Percentiles rank a stretch among this genome's conserved stretches.
Conservation (phyloP, 2,888 invertebrate genomes). For the Steinernema carpocapsae region DNA sequence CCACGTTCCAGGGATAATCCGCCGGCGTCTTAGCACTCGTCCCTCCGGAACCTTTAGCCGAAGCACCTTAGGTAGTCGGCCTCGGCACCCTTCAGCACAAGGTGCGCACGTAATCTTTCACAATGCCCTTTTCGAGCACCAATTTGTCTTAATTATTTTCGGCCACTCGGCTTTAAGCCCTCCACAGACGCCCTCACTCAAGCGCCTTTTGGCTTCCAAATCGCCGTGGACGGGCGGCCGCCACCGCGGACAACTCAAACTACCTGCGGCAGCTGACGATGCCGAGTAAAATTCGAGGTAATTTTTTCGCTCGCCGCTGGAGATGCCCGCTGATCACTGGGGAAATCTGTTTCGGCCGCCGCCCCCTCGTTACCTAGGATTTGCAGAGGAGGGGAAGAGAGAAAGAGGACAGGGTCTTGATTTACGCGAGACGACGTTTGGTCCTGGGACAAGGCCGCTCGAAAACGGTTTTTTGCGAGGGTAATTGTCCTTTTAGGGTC, state of each 20-base stretch:
- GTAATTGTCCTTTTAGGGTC: too few relatives aligned
- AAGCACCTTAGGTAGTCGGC: not conserved
- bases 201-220: slow-evolving; percentile 5
- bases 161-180: slow-evolving; percentile 30
- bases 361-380: slow-evolving; percentile 17
- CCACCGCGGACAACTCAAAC: slow-evolving; percentile 19
- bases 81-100: not conserved
- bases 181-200: slow-evolving; percentile 12
- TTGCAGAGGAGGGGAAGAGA: slow-evolving; percentile 17
- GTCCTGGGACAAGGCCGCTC: too few relatives aligned
- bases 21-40: not conserved
- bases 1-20: slow-evolving; percentile 19
- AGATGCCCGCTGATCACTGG: not conserved
- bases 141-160: slow-evolving; percentile 35
- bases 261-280: slow-evolving; percentile 30
- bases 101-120: slow-evolving; percentile 28
- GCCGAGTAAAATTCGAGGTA: slow-evolving; percentile 33
- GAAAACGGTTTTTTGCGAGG: too few relatives aligned
- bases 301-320: not conserved
- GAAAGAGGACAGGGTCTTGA: not conserved
- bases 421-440: too few relatives aligned
- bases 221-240: not conserved
- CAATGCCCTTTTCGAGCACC: slow-evolving; percentile 31
- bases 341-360: not conserved
- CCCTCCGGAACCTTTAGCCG: too few relatives aligned